phyloP scores from a whole-genome alignment of 1,140 invertebrate genomes.

The Plectrocnemia conspersa region DNA sequence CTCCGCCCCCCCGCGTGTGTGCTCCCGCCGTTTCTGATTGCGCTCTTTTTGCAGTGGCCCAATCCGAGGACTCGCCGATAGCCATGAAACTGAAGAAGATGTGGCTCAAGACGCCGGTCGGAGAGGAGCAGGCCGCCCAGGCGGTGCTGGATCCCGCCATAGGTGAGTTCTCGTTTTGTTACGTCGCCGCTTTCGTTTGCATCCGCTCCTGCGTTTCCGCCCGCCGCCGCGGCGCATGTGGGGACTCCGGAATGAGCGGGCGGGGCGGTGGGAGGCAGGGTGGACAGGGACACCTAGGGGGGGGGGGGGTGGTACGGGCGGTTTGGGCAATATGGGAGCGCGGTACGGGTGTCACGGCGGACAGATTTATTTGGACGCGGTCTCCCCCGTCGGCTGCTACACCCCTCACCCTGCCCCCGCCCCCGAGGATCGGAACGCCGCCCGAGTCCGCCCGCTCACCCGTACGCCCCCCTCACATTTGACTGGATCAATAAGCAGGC shows the following conservation, averaged over 20 bases:
- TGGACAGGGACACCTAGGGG: conserved; percentile 36
- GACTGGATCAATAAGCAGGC: conserved; percentile 55
- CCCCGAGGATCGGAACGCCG: conserved; percentile 33
- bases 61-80: conserved; percentile 59
- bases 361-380: conserved; percentile 55
- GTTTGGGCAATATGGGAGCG: conserved; percentile 33
- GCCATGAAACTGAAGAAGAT: conserved; percentile 64
- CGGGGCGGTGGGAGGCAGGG: conserved; percentile 34
- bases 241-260: conserved; percentile 42
- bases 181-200: conserved; percentile 22
- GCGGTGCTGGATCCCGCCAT: conserved; percentile 59
- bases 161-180: conserved; percentile 51
- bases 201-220: conserved; percentile 35
- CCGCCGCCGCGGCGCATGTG: conserved; percentile 35
- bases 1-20: conserved; percentile 3
- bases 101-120: conserved; percentile 61
- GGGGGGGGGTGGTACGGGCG: conserved; percentile 35
- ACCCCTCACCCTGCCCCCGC: conserved; percentile 41
- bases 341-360: conserved; percentile 52
- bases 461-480: conserved; percentile 49
- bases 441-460: conserved; percentile 37
- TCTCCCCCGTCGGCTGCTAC: conserved; percentile 44
- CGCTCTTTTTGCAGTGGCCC: conserved; percentile 51
- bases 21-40: neutral
- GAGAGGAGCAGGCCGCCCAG: conserved; percentile 60